A percentile compares a stretch with the other conserved stretches of the same genome.
phyloP scores from a whole-genome alignment of 2,888 invertebrate species.

The Cotesia congregata region DNA sequence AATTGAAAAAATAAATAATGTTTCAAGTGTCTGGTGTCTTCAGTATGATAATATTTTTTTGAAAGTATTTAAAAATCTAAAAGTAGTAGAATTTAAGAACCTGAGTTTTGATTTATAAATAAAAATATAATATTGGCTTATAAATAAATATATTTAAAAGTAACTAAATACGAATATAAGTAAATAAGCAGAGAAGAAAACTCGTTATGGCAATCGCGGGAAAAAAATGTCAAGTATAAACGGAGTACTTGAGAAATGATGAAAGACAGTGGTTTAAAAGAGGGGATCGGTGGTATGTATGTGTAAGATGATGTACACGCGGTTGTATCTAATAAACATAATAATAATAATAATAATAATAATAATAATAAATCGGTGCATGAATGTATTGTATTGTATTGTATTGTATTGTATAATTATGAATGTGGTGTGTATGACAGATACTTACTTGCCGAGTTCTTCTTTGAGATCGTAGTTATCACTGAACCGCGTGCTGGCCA shows the following conservation, averaged over 20 bases:
- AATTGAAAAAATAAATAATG: too few species aligned
- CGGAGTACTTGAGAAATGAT: neutral
- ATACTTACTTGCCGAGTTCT: constrained; percentile 97
- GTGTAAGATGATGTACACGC: constrained; percentile 9
- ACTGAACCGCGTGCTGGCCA: constrained; percentile 96
- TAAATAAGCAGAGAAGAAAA: constrained; percentile 4
- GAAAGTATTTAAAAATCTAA: neutral
- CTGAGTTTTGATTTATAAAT: too few species aligned
- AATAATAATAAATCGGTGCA: neutral
- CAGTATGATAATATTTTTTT: neutral
- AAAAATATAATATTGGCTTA: too few species aligned
- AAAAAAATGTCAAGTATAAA: constrained; percentile 17
- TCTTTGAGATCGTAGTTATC: constrained; percentile 99
- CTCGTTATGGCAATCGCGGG: constrained; percentile 7
- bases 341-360: neutral
- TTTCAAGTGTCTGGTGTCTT: neutral
- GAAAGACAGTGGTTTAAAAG: neutral
- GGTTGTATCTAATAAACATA: constrained; percentile 13
- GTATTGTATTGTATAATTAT: neutral
- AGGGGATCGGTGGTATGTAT: neutral
- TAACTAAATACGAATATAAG: too few species aligned
- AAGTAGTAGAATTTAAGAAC: neutral
- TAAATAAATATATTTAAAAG: too few species aligned
- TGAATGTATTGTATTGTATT: constrained; percentile 15
- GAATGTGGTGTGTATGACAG: neutral